Conservation (phyloP, 2,797 vertebrate species). For the Enteromius thamalakanensis region DNA sequence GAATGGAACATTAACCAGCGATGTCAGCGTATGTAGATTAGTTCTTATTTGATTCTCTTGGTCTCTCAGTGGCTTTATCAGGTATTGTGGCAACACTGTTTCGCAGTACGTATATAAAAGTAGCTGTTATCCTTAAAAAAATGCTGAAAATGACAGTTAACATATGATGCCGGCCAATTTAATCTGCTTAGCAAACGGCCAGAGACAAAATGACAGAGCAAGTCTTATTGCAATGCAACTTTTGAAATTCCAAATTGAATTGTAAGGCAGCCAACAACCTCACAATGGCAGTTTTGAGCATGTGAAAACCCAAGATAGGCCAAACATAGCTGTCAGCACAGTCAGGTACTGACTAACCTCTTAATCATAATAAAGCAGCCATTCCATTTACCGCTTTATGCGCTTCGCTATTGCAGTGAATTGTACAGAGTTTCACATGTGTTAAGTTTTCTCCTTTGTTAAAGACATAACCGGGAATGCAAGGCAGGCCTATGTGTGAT, state of each 20-base stretch:
- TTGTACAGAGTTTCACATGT: background rate
- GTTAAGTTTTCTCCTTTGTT: background rate
- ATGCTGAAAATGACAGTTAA: background rate
- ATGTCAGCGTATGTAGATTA: background rate
- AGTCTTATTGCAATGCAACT: background rate
- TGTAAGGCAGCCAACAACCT: conserved; percentile 26
- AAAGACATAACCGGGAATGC: background rate
- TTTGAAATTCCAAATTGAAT: conserved; percentile 42
- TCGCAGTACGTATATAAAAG: background rate
- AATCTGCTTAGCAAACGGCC: conserved; percentile 24
- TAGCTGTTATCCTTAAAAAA: conserved; percentile 9
- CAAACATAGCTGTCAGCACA: conserved; percentile 30
- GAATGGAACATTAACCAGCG: background rate
- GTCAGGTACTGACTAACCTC: conserved; percentile 17
- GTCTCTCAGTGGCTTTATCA: conserved; percentile 3
- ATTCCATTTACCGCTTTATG: background rate
- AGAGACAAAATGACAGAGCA: conserved; percentile 21
- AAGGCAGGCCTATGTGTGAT: background rate
- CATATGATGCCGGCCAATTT: conserved; percentile 23
- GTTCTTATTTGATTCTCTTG: background rate
- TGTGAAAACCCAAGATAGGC: conserved; percentile 23
- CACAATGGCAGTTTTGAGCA: background rate
- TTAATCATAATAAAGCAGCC: conserved; percentile 24
- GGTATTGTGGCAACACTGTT: background rate
- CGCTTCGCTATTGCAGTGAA: background rate